Evolutionary conservation across 2,888 invertebrate species (phyloP), one percentile per base, ranked within the genome.

Genomic region (Epinotia bilunana): DNA sequence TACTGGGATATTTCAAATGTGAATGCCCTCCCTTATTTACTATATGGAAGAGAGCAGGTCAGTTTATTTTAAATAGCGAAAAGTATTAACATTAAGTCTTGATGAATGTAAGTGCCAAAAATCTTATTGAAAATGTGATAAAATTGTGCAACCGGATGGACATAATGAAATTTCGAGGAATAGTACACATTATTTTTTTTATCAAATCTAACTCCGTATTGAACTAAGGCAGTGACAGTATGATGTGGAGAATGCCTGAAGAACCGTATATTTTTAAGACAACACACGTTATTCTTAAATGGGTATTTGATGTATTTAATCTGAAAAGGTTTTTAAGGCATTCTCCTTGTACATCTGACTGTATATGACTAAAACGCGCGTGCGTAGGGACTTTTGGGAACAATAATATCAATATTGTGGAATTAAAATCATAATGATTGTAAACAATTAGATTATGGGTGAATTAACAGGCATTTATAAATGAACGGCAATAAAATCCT

Each of bases 391-490:
- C 3, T 57, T 18, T 57, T 67, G 67, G 67, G 67, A 67, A 20
- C 67, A 67, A 67, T 64, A 64, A 46, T 55, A 67, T 57, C 67
- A 39, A 18, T 53, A 53, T 53, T 53, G 33, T 67, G 18, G 39
- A 57, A 39, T 3, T 20, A 67, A 33, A 33, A 61, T 57, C 46
- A 9, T 20, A 43, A 53, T 53, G 53, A 65, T 55, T 67, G n/a
- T 18, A 55, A 46, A 62, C 62, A 62, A 53, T 53, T 53, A 23
- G 43, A 39, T 28, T 67, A 18, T 67, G 65, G 39, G 67, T 57
- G 55, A 57, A 57, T 57, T 67, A 57, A 57, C 67, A 20, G 55
- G 67, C 67, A 67, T 57, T 67, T 67, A 67, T 67, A 53, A 67
- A 65, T 64, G 16, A 64, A 64, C 55, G 33, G 65, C 65, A 65